These are phyloP conservation scores for Pteropus alecto DNA, from an alignment of 2,113 vertebrate genomes.

Conservation along the genomic window DNA sequence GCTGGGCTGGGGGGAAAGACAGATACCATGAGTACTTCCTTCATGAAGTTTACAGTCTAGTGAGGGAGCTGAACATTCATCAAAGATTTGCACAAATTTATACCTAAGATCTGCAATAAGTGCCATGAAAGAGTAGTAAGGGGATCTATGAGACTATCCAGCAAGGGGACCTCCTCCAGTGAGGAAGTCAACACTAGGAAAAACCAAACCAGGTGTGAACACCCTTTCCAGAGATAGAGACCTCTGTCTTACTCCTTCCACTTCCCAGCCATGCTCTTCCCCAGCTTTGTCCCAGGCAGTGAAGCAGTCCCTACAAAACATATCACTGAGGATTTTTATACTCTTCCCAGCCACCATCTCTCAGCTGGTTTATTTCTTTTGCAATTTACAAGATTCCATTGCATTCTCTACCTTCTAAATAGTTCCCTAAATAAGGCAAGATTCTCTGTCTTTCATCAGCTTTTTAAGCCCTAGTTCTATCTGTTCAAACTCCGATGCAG, in stretches of 20 bases:
- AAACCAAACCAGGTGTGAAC: neutral
- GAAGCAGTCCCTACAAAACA: neutral
- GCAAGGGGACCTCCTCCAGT: neutral
- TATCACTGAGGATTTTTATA: neutral
- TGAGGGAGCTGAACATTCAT: neutral
- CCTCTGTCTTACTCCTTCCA: neutral
- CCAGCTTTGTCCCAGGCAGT: neutral
- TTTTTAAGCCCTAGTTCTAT: slow-evolving; percentile 8
- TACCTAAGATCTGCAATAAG: neutral
- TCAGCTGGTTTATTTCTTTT: neutral
- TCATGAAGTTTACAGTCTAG: neutral
- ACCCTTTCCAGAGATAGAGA: neutral
- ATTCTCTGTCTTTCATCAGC: neutral
- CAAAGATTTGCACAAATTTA: neutral
- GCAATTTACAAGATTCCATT: neutral
- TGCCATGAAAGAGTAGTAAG: neutral
- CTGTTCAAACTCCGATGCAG: neutral
- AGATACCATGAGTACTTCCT: neutral
- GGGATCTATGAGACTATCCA: neutral
- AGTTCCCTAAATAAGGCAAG: neutral
- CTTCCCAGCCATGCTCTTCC: neutral
- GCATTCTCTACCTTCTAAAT: neutral
- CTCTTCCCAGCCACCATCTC: fast-evolving
- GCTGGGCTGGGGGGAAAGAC: neutral
- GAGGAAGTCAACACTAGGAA: neutral